Base-by-base conservation (phyloP, 1,140 invertebrate genomes). In the Trissolcus basalis region DNA sequence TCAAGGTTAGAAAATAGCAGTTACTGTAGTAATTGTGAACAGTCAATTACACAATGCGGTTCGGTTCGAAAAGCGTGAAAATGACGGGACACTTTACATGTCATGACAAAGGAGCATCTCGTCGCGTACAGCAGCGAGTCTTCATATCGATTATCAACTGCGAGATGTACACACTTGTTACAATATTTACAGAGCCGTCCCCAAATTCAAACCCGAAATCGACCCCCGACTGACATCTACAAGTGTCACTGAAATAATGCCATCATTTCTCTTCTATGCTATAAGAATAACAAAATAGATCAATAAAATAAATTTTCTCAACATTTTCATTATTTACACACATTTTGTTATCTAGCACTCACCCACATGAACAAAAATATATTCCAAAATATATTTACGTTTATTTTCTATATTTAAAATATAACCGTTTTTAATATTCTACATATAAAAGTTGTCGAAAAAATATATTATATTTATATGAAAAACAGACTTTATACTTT, bases 161-260 rank as follows among this genome's bases (percentile, higher is more conserved):
- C 12, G 72, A 43, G 36, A 78, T 78, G 73, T 75, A 78, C 59
- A 70, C 85, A 87, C 86, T 87, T 87, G 85, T 87, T 87, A 87
- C 86, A 87, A 87, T 87, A 87, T 87, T 87, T 87, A 86, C 85
- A 82, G 81, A 86, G 80, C 75, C 83, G 79, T 83, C 83, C 79
- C 80, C 75, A 67, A 76, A 82, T 82, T 81, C 63, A 77, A 78
- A 79, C 80, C 71, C 74, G 67, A 79, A 80, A 81, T 55, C 79
- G 74, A 80, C 59, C 77, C 81, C 80, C 78, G 72, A 50, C 79
- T 83, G 81, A 77, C 80, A 81, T 77, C 83, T 81, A 83, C 84
- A 86, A 86, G 80, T 85, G 80, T 83, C 82, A 77, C 60, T 60
- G 54, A 56, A 77, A 77, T 71, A 72, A 71, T 45, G 41, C 51